Percentiles rank a stretch among this genome's conserved stretches.
Evolutionary conservation across 1,140 invertebrate genomes (phyloP).

Genomic region (Dreissena polymorpha): DNA sequence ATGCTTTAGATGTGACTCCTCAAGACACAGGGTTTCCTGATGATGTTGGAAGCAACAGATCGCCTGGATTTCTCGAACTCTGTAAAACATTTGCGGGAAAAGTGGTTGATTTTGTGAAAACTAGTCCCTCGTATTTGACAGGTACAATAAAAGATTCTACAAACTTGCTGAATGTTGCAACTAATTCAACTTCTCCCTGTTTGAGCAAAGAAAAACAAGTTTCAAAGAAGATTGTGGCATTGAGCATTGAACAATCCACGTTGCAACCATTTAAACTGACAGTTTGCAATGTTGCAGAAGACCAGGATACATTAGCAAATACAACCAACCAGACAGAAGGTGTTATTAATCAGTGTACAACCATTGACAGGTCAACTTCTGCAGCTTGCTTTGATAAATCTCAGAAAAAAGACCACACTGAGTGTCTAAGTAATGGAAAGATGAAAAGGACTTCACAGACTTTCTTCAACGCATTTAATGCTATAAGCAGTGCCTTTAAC

Average conservation of each 20-base stretch:
- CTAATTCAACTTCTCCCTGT: too few relatives aligned
- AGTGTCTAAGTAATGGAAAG: not conserved
- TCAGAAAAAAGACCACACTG: too few relatives aligned
- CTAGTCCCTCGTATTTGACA: slow-evolving; percentile 41
- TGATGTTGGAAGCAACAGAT: not conserved
- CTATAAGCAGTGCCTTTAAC: slow-evolving; percentile 29
- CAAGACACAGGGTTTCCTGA: not conserved
- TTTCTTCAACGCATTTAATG: slow-evolving; percentile 42
- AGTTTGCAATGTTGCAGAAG: too few relatives aligned
- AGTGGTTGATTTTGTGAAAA: slow-evolving; percentile 47
- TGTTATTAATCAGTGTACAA: too few relatives aligned
- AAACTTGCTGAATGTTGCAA: not conserved
- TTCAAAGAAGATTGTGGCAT: too few relatives aligned
- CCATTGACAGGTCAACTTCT: too few relatives aligned
- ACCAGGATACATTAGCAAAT: too few relatives aligned
- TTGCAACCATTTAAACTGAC: too few relatives aligned
- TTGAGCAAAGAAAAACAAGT: too few relatives aligned
- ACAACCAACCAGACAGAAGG: too few relatives aligned
- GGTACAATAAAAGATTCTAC: not conserved
- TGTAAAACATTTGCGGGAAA: slow-evolving; percentile 47
- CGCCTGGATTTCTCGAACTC: slow-evolving; percentile 34
- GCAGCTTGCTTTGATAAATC: too few relatives aligned
- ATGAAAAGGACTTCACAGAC: slow-evolving; percentile 25
- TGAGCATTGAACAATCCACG: too few relatives aligned
- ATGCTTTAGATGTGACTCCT: slow-evolving; percentile 13